Percentiles rank a stretch among this genome's conserved stretches.
These are phyloP conservation scores for Ectobius pallidus DNA, from an alignment of 2,888 invertebrate species.

Conservation along the genomic window DNA sequence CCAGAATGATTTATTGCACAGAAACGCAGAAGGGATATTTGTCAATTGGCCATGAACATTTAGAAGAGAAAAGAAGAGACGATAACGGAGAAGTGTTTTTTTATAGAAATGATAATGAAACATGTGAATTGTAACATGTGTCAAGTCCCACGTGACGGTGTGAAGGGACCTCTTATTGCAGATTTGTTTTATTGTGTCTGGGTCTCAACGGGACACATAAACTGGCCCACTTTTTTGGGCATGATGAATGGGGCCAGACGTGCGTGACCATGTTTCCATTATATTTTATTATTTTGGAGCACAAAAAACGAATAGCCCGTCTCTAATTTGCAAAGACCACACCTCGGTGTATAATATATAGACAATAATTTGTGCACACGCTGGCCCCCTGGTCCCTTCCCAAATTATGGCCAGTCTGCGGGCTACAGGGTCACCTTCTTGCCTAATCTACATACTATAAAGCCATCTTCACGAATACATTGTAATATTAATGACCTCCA, in stretches of 20 bases:
- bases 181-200: neutral
- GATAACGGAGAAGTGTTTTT: too few species aligned
- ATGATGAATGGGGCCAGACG: neutral
- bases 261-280: neutral
- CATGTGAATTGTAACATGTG: too few species aligned
- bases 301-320: neutral
- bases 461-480: too few species aligned
- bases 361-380: slow-evolving; percentile 16
- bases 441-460: too few species aligned
- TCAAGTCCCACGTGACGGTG: too few species aligned
- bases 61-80: too few species aligned
- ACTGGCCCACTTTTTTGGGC: slow-evolving; percentile 9
- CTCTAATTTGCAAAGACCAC: neutral
- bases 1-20: too few species aligned
- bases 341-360: neutral
- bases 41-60: too few species aligned
- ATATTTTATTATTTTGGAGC: neutral
- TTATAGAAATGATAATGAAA: too few species aligned
- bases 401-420: slow-evolving; percentile 5
- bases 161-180: neutral
- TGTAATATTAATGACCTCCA: too few species aligned
- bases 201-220: neutral
- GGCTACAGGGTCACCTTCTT: neutral
- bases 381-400: neutral
- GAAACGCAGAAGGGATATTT: too few species aligned